Base-by-base conservation (phyloP, 2,888 invertebrate genomes). In the Coenonympha glycerion region DNA sequence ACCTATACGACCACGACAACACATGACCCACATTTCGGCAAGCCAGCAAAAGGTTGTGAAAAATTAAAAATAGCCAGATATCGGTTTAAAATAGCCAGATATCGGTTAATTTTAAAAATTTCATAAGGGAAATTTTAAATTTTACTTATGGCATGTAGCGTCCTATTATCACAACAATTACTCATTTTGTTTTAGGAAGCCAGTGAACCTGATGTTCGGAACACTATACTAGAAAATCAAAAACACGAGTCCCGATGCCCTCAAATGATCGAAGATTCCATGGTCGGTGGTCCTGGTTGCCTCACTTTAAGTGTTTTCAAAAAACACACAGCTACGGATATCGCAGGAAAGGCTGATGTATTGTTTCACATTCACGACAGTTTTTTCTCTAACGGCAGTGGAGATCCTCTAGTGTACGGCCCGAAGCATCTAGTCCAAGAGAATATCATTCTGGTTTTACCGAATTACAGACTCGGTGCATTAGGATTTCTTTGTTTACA, bases 291-390 rank as follows among this genome's bases (percentile, higher is more conserved):
- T 24, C 36, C 51, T 2, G 68, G 81, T 30, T 87, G 87, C 53
- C 63, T 87, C n/a, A 82, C 80, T 9, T 58, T 86, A 13, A 86
- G 77, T 55, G 69, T 87, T 11, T 86, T 83, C 53, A 66, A 67
- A 19, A 75, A 75, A 18, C 42, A 28, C n/a, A 19, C n/a, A 6
- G 8, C 3, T 19, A 1, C 18, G n/a, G 11, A 11, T 3, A 48
- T 55, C 3, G 60, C 62, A 5, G 30, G 54, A 15, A 66, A 69
- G 33, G 69, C 68, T 6, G 68, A 69, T 44, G 78, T 84, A 0
- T 64, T 84, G 1, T 79, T 84, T 42, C 73, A 83, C 48, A 79
- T 88, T 33, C 83, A 88, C 53, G 83, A 74, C 44, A 78, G 83
- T 19, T 67, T 72, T 33, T 82, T 77, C 37, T 57, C 56, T 3